A percentile compares a stretch with the other conserved stretches of the same genome.
phyloP scores from a whole-genome alignment of 2,888 invertebrate genomes.

The Chalcosyrphus nemorum region DNA sequence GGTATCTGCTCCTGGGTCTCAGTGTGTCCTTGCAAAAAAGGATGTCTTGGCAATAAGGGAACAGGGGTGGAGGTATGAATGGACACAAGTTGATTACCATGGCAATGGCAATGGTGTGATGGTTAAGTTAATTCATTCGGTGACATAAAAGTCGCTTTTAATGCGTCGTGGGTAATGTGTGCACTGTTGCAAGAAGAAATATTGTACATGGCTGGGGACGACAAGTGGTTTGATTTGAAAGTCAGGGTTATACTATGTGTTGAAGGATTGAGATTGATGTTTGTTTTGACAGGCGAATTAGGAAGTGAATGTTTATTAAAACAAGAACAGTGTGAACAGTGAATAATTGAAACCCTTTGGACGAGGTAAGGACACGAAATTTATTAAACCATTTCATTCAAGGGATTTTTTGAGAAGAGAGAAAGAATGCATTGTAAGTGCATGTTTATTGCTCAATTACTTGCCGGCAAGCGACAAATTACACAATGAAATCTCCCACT shows the following conservation, averaged over 20 bases:
- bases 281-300: background rate
- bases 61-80: background rate
- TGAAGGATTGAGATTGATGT: slow-evolving; percentile 24
- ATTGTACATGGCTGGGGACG: background rate
- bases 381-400: too few relatives aligned
- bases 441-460: background rate
- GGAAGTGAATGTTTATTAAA: background rate
- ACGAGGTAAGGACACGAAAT: background rate
- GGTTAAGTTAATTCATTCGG: slow-evolving; percentile 34
- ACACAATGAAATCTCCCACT: background rate
- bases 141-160: slow-evolving; percentile 46
- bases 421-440: too few relatives aligned
- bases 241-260: slow-evolving; percentile 12
- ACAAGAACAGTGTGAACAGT: background rate
- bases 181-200: background rate
- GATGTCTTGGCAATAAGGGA: background rate
- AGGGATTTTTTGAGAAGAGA: too few relatives aligned
- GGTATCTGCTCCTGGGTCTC: slow-evolving; percentile 18
- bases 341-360: background rate
- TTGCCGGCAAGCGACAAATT: background rate
- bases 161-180: slow-evolving; percentile 30
- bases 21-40: background rate
- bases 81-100: slow-evolving; percentile 6
- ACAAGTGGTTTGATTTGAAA: slow-evolving; percentile 7
- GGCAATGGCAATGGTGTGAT: background rate